Evolutionary conservation across 2,797 vertebrate species (phyloP), one percentile per base, ranked within the genome.

Genomic region (Ctenopoma multispine): DNA sequence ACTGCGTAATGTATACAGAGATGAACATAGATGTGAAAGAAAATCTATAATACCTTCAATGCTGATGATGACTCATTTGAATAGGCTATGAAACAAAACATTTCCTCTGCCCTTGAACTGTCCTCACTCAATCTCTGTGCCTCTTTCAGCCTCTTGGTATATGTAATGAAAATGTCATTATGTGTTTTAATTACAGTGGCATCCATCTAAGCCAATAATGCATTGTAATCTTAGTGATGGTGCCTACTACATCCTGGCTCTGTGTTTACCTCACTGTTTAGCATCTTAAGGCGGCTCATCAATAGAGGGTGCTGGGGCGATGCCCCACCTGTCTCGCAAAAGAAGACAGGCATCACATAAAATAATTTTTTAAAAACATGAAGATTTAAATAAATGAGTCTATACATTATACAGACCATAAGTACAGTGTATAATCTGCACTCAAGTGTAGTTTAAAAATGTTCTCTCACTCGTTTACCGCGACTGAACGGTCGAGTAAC

Each of bases 271-370:
- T 83, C 71, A 27, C 66, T 77, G 51, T 82, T 79, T 59, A 72
- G 71, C 75, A 60, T 72, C 62, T 87, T 77, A 83, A 84, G 77
- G n/a, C n/a, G n/a, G n/a, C n/a, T n/a, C n/a, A n/a, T n/a, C n/a
- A n/a, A n/a, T n/a, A n/a, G n/a, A n/a, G n/a, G n/a, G n/a, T n/a
- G n/a, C n/a, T n/a, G n/a, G n/a, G n/a, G n/a, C n/a, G n/a, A n/a
- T n/a, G n/a, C n/a, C n/a, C n/a, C n/a, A n/a, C n/a, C n/a, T n/a
- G n/a, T n/a, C n/a, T n/a, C n/a, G n/a, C n/a, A n/a, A n/a, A n/a
- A n/a, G n/a, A n/a, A n/a, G n/a, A n/a, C n/a, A n/a, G n/a, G n/a
- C n/a, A n/a, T n/a, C n/a, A n/a, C n/a, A n/a, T n/a, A n/a, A n/a
- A n/a, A n/a, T n/a, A n/a, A n/a, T n/a, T n/a, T n/a, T n/a, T n/a